Evolutionary conservation across 2,888 invertebrate genomes (phyloP).

Genomic region (Allolobophora icterica): DNA sequence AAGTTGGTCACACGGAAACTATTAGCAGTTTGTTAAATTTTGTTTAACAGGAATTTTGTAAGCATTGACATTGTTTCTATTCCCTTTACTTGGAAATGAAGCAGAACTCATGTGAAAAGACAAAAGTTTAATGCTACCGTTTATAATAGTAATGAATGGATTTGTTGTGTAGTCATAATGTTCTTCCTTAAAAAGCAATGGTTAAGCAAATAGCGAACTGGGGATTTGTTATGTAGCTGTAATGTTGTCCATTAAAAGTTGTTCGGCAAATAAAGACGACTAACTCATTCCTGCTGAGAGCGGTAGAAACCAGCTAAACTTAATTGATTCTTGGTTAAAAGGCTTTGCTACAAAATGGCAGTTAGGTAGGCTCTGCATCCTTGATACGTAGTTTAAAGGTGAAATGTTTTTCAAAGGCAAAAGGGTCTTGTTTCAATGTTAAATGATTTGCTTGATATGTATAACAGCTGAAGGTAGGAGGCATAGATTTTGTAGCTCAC

Average conservation of each 20-base stretch:
- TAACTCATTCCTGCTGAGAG: neutral
- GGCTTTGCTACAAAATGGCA: neutral
- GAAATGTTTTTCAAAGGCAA: neutral
- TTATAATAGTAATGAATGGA: neutral
- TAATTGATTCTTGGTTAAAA: neutral
- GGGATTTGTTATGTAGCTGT: neutral
- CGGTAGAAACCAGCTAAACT: neutral
- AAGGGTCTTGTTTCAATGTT: neutral
- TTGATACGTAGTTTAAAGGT: neutral
- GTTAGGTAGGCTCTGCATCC: neutral
- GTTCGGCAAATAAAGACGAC: neutral
- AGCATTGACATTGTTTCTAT: too few relatives aligned
- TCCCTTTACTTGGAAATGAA: too few relatives aligned
- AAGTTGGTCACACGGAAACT: too few relatives aligned
- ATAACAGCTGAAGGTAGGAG: neutral
- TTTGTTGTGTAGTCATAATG: neutral
- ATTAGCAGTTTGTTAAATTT: too few relatives aligned
- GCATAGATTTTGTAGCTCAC: constrained; percentile 1
- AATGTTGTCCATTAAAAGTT: neutral
- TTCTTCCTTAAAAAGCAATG: neutral
- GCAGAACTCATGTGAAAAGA: too few relatives aligned
- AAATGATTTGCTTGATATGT: neutral
- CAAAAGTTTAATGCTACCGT: too few relatives aligned
- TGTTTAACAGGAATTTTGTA: too few relatives aligned
- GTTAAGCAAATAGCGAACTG: neutral